phyloP scores from a whole-genome alignment of 1,140 invertebrate genomes.

The Teleopsis dalmanni region DNA sequence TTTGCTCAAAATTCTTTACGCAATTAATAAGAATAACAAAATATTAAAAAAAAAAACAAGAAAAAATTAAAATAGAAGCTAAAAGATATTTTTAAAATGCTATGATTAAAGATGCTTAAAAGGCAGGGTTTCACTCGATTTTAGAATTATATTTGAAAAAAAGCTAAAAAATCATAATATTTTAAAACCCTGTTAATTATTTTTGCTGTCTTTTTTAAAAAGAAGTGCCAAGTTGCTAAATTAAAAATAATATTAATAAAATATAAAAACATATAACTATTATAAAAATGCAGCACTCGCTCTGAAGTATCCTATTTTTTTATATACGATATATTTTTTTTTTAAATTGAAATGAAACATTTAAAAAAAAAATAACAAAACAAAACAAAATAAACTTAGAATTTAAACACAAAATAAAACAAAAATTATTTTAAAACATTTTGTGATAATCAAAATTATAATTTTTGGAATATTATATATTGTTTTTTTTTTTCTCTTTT shows the following conservation, averaged over 20 bases:
- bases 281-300: neutral
- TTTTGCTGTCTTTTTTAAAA: neutral
- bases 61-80: neutral
- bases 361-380: slow-evolving; percentile 13
- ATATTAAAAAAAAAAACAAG: neutral
- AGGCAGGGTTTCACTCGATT: no score
- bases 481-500: no score
- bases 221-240: neutral
- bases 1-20: no score
- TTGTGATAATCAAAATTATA: slow-evolving; percentile 41
- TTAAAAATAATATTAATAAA: neutral
- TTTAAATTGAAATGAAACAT: slow-evolving; percentile 1
- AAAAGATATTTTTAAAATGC: neutral
- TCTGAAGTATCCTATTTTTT: slow-evolving; percentile 5
- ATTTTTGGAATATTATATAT: slow-evolving; percentile 12
- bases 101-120: neutral
- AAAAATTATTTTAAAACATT: slow-evolving; percentile 30
- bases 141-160: no score
- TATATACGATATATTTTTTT: neutral
- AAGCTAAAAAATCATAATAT: neutral
- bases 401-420: slow-evolving; percentile 11
- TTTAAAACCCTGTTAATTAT: neutral
- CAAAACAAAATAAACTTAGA: slow-evolving; percentile 17
- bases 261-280: neutral
- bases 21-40: neutral